Evolutionary conservation across 2,888 invertebrate genomes (phyloP), one percentile per base, ranked within the genome.

Genomic region (Drosophila macrospina): DNA sequence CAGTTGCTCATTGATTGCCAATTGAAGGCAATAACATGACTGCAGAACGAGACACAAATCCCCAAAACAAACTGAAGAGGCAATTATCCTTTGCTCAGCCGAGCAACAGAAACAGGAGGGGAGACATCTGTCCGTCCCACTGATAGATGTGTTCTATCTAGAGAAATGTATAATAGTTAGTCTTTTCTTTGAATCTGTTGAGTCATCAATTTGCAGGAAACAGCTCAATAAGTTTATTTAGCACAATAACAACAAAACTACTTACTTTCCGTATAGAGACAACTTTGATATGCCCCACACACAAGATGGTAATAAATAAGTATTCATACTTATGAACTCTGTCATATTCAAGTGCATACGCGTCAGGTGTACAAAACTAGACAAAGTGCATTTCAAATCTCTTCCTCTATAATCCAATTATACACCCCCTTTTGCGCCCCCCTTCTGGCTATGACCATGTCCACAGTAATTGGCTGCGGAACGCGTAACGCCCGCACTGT

Each of bases 401-500:
- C 68, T 68, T 66, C 51, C 74, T 65, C 52, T 52, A 63, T 44
- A 28, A 26, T 32, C 47, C 36, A 57, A 37, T 57, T 69, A 71
- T 47, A 42, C 4, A 24, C 11, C 13, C 13, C 11, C 42, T 42
- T 3, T 10, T 11, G 3, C 26, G 37, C 8, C 51, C 5, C 5
- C 13, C 32, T 24, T 16, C 10, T n/a, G 10, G 1, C 30, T 11
- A 28, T n/a, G 32, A 20, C 24, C 32, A 28, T 28, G 39, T 61
- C 8, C 36, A 36, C 32, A 60, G 63, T 76, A 82, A 83, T 80
- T 86, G 78, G 67, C 64, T 73, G 57, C 39, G 57, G 52, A 67
- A 81, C 42, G 76, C 67, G 79, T 72, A 80, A 81, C 78, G 60
- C 16, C 39, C 50, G 39, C 39, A 10, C 7, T 15, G 16, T 39